Evolutionary conservation across 2,797 vertebrate genomes (phyloP), one percentile per base, ranked within the genome.

Genomic region (Clarias fuscus): DNA sequence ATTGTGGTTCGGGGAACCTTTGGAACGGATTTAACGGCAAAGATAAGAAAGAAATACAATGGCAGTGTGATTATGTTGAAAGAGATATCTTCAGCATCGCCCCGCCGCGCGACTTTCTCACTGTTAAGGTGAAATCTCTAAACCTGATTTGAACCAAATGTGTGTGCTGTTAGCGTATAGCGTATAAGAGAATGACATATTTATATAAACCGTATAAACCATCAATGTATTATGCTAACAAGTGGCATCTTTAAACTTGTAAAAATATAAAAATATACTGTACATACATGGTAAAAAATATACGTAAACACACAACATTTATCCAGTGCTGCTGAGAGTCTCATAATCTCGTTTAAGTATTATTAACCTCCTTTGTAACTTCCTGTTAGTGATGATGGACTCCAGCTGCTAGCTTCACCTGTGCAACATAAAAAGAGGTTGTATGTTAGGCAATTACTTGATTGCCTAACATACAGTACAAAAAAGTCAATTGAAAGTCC

Each of bases 1-100:
- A 91, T 93, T 33, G 67, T 56, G 83, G 94, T 93, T 93, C 94
- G 94, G 91, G 94, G 95, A 90, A 95, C 90, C 93, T 93, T 95
- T 15, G 95, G 94, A 87, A 96, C 95, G 89, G 95, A 94, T 95
- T 95, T 80, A 83, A 83, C 89, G 86, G 89, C 27, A 82, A 79
- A 85, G 22, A 85, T 27, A 68, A 82, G 4, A 88, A 76, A 88
- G 84, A 90, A 90, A 70, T 86, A 53, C 27, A 72, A 37, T 86
- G 30, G 62, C n/a, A 53, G 20, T 85, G 73, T 59, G 85, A 80
- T 30, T 59, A 43, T n/a, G 89, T 88, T 88, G 85, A 89, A 82
- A 86, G 86, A 88, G 77, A 91, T 85, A 86, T 83, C 70, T 62
- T 64, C 24, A 27, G 58, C 18, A 7, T 61, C 17, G n/a, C 7